Conservation (phyloP, 2,888 invertebrate species). For the Drosophila leonis region DNA sequence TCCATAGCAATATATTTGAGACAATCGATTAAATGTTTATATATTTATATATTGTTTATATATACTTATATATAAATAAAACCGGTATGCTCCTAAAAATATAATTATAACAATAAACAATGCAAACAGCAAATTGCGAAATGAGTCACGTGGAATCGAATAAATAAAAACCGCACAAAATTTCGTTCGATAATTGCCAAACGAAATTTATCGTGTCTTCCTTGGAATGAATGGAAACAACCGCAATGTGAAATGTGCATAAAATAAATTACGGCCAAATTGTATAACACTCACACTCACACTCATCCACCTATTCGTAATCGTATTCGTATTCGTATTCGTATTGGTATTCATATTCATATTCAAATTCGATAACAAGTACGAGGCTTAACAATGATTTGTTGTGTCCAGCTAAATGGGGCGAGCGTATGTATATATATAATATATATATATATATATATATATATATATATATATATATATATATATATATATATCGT, state of each 20-base stretch:
- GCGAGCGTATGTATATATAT: not conserved
- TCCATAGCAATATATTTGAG: not conserved
- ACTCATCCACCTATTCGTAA: not conserved
- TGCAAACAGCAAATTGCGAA: slow-evolving; percentile 22
- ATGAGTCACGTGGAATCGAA: slow-evolving; percentile 37
- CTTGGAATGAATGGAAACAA: slow-evolving; percentile 26
- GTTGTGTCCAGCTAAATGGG: slow-evolving; percentile 13
- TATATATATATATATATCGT: not conserved
- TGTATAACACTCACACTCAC: slow-evolving; percentile 40
- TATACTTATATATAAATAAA: slow-evolving; percentile 8
- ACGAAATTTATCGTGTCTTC: slow-evolving; percentile 39
- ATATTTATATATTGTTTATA: not conserved
- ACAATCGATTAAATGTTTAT: slow-evolving; percentile 1
- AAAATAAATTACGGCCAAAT: slow-evolving; percentile 27
- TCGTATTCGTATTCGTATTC: not conserved
- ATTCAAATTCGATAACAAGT: slow-evolving; percentile 19
- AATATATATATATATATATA: not conserved
- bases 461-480: not conserved
- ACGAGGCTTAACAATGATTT: slow-evolving; percentile 26
- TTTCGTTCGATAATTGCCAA: slow-evolving; percentile 32
- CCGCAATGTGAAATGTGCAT: slow-evolving; percentile 34
- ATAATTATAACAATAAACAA: slow-evolving; percentile 41
- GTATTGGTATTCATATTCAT: slow-evolving; percentile 6
- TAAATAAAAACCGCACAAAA: slow-evolving; percentile 41
- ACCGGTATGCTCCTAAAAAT: slow-evolving; percentile 17